Percentiles rank a stretch among this genome's conserved stretches.
Conservation (phyloP, 2,113 vertebrate species). For the Phalacrocorax brasilianus region DNA sequence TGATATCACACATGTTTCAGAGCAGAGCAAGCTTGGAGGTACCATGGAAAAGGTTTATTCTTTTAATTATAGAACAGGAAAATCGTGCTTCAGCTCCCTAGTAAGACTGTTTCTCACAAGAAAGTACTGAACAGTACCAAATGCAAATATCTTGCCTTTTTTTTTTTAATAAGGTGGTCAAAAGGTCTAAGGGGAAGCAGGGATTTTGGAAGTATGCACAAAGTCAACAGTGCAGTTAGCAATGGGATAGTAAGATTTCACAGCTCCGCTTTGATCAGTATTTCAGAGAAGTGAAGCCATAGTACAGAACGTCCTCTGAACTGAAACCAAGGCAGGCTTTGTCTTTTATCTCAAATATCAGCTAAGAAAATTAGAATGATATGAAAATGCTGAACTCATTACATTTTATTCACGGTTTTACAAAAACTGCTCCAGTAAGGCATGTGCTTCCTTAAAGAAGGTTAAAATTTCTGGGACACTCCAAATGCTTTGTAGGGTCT, state of each 20-base stretch:
- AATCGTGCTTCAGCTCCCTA: constrained; percentile 36
- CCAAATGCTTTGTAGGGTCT: not conserved
- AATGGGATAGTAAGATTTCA: constrained; percentile 81
- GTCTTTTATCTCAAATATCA: constrained; percentile 79
- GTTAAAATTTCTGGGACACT: not conserved
- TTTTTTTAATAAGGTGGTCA: constrained; percentile 63
- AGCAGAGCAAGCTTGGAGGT: not conserved
- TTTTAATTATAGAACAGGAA: constrained; percentile 62
- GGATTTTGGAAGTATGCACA: constrained; percentile 80
- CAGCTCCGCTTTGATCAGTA: constrained; percentile 77
- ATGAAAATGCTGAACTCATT: constrained; percentile 62
- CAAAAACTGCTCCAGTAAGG: not conserved
- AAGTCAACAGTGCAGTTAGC: constrained; percentile 78
- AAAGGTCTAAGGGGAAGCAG: constrained; percentile 73
- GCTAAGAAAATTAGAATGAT: constrained; percentile 67
- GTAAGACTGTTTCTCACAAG: constrained; percentile 8
- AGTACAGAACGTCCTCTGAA: constrained; percentile 75
- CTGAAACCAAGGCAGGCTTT: constrained; percentile 78
- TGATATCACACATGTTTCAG: not conserved
- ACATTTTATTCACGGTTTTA: constrained; percentile 46
- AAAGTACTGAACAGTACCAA: constrained; percentile 51
- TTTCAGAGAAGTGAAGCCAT: constrained; percentile 79
- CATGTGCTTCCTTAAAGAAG: not conserved
- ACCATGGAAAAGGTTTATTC: constrained; percentile 51
- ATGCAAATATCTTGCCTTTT: constrained; percentile 59